Evolutionary conservation across 2,888 invertebrate species (phyloP).

Genomic region (Cordilura impudica): DNA sequence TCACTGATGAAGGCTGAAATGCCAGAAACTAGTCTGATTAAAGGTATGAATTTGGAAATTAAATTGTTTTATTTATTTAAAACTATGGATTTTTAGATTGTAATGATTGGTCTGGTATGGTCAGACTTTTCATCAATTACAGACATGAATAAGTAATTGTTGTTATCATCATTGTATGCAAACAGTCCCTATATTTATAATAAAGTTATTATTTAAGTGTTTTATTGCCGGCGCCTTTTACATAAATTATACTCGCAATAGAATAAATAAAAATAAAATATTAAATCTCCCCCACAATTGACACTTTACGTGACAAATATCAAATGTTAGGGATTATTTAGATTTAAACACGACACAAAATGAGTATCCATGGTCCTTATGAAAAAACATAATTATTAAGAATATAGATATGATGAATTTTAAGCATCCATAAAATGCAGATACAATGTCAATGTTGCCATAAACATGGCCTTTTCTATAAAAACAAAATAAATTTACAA

Average conservation of each 20-base stretch:
- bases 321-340: slow-evolving; percentile 48
- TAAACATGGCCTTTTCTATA: slow-evolving; percentile 14
- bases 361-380: slow-evolving; percentile 33
- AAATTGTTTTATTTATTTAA: no score
- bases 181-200: not conserved
- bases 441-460: slow-evolving; percentile 35
- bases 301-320: slow-evolving; percentile 58
- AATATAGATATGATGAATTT: slow-evolving; percentile 10
- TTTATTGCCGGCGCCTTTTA: slow-evolving; percentile 42
- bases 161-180: not conserved
- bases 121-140: no score
- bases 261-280: not conserved
- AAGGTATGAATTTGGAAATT: no score
- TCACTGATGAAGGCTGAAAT: no score
- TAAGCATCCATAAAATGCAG: slow-evolving; percentile 27
- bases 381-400: slow-evolving; percentile 14
- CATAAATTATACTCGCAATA: not conserved
- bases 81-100: no score
- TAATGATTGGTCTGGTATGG: no score
- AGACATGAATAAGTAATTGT: no score
- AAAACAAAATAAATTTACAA: slow-evolving; percentile 6
- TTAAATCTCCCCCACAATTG: slow-evolving; percentile 34
- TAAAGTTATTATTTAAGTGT: slow-evolving; percentile 32
- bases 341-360: slow-evolving; percentile 1
- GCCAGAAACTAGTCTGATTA: no score